Percentiles rank a stretch among this genome's conserved stretches.
Evolutionary conservation across 2,888 invertebrate species (phyloP).

Genomic region (Muschampia staudingeri): DNA sequence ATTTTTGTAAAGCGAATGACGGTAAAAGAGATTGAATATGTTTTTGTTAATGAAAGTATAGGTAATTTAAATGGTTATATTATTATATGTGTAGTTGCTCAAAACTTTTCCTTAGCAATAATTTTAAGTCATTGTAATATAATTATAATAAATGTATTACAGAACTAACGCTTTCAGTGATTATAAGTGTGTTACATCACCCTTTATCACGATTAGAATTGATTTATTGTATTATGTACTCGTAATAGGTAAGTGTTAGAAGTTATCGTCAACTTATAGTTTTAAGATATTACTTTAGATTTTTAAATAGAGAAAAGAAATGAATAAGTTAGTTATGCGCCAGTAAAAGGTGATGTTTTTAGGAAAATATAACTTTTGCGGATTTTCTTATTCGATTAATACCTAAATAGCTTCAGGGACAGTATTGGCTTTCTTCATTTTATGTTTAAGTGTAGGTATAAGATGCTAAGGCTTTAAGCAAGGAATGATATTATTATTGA

Average conservation of each 20-base stretch:
- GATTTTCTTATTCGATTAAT: no score
- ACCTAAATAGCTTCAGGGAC: no score
- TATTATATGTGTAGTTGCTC: slow-evolving; percentile 1
- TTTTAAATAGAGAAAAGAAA: background rate
- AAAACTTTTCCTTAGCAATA: slow-evolving; percentile 23
- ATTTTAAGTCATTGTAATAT: background rate
- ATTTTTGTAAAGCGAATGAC: background rate
- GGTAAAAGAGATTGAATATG: background rate
- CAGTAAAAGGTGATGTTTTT: no score
- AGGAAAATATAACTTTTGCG: no score
- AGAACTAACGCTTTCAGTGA: slow-evolving; percentile 21
- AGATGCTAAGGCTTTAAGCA: no score
- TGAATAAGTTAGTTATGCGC: background rate
- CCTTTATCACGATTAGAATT: slow-evolving; percentile 14
- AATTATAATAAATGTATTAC: slow-evolving; percentile 8
- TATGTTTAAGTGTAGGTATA: no score
- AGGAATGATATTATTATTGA: no score
- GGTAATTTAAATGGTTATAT: background rate
- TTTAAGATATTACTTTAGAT: background rate
- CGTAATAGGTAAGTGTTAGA: background rate
- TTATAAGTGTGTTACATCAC: background rate
- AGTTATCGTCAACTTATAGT: background rate
- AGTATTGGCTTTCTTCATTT: no score
- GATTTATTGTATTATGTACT: slow-evolving; percentile 5
- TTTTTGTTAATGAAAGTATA: background rate